These are phyloP conservation scores for Actias luna DNA, from an alignment of 2,888 invertebrate genomes.

Conservation along the genomic window DNA sequence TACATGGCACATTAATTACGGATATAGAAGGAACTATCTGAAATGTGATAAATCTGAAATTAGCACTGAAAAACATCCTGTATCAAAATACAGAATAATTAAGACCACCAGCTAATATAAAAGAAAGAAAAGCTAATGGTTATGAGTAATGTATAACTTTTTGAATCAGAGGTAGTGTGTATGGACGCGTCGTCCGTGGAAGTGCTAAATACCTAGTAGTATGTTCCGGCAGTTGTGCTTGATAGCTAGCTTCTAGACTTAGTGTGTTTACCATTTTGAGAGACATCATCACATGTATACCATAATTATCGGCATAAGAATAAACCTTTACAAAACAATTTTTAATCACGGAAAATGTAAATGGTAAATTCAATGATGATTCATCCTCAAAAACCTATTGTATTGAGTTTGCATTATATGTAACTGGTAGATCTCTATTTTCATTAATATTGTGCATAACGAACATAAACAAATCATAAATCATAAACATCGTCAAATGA, in stretches of 20 bases:
- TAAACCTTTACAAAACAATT: too few species aligned
- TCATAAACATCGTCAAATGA: constrained; percentile 48
- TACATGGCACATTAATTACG: not conserved
- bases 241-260: too few species aligned
- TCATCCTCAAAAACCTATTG: not conserved
- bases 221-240: too few species aligned
- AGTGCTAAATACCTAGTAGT: too few species aligned
- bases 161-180: too few species aligned
- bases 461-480: constrained; percentile 58
- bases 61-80: not conserved
- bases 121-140: not conserved
- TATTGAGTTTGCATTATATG: not conserved
- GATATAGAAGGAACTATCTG: not conserved
- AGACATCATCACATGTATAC: too few species aligned
- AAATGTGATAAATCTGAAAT: not conserved
- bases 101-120: not conserved
- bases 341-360: not conserved
- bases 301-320: too few species aligned
- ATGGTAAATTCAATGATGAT: not conserved
- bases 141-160: not conserved
- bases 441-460: constrained; percentile 42
- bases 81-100: too few species aligned
- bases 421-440: constrained; percentile 36
- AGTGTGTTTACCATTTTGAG: too few species aligned
- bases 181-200: too few species aligned